Percentiles rank a stretch among this genome's conserved stretches.
These are phyloP conservation scores for Threskiornis aethiopicus DNA, from an alignment of 2,797 vertebrate species.

Conservation along the genomic window DNA sequence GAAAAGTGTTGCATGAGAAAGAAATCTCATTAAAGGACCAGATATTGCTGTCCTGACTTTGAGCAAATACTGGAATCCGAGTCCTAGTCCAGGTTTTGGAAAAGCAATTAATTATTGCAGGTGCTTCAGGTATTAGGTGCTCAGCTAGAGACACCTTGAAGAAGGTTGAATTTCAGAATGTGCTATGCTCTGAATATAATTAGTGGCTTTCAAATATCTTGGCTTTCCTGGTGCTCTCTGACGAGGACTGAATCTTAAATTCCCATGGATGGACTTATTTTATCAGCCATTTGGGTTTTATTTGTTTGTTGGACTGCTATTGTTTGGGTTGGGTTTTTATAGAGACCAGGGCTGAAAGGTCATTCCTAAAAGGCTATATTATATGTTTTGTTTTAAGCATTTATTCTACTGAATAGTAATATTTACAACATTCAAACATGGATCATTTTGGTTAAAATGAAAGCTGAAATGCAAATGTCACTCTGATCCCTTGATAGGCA, in stretches of 20 bases:
- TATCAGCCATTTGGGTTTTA: background rate
- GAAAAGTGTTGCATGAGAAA: background rate
- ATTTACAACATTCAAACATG: background rate
- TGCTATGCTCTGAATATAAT: background rate
- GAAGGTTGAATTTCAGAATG: background rate
- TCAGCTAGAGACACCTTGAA: background rate
- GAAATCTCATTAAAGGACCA: background rate
- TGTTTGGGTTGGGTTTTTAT: background rate
- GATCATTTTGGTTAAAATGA: background rate
- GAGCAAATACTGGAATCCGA: background rate
- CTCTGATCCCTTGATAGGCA: background rate
- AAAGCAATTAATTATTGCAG: slow-evolving; percentile 14
- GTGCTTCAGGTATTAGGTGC: background rate
- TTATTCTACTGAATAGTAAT: background rate
- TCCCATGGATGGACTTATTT: background rate
- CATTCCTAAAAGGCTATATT: background rate
- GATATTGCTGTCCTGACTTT: background rate
- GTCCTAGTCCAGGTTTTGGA: background rate
- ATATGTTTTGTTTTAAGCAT: background rate
- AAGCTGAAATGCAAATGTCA: background rate
- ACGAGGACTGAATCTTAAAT: background rate
- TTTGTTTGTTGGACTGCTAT: background rate
- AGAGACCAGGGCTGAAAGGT: background rate
- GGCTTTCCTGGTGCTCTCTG: background rate
- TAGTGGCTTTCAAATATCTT: background rate